Conservation (phyloP, 2,113 vertebrate genomes). For the Cryptotis parvus region DNA sequence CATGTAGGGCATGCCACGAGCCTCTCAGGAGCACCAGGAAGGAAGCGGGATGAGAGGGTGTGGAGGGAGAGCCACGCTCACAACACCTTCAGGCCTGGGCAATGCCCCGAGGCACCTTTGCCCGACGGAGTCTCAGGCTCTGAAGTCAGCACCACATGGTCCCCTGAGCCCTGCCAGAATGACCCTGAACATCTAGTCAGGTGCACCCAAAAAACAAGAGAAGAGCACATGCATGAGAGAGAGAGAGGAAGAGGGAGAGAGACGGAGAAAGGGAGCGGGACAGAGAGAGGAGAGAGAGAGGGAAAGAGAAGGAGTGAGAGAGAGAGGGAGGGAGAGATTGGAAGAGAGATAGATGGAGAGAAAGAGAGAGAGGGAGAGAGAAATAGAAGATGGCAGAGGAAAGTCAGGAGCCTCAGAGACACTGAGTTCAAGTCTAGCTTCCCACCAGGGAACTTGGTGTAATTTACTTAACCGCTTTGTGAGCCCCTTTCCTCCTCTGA, state of each 20-base stretch:
- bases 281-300: neutral
- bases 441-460: neutral
- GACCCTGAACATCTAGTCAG: too few relatives aligned
- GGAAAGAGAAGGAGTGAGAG: neutral
- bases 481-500: neutral
- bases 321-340: neutral
- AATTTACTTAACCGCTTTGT: conserved; percentile 16
- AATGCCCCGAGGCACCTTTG: neutral
- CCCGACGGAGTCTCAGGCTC: too few relatives aligned
- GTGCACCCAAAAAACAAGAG: too few relatives aligned
- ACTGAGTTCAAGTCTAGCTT: neutral
- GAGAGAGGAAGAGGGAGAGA: too few relatives aligned
- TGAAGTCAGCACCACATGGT: too few relatives aligned
- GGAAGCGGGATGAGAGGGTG: neutral
- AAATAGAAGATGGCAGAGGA: neutral
- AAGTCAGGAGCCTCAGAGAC: neutral
- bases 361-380: neutral
- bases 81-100: too few relatives aligned
- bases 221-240: too few relatives aligned
- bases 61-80: neutral
- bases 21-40: neutral
- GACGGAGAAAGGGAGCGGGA: neutral
- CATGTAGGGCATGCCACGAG: neutral
- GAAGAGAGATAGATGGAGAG: neutral
- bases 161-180: too few relatives aligned